Evolutionary conservation across 2,797 vertebrate genomes (phyloP).

Genomic region (Crenuchus spilurus): DNA sequence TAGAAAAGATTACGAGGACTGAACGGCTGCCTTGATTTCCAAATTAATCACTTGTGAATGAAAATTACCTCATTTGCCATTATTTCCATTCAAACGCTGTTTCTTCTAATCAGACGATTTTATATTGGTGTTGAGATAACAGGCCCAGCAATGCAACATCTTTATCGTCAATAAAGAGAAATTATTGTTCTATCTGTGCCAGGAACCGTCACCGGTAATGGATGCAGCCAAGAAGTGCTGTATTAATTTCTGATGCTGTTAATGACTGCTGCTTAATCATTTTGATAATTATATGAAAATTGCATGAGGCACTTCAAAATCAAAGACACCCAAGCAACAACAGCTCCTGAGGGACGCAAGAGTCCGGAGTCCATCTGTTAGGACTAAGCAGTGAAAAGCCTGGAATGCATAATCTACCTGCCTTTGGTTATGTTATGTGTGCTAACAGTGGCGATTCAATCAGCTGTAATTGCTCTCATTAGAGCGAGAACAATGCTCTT

Average conservation of each 20-base stretch:
- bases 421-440: conserved; percentile 28
- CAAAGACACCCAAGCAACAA: conserved; percentile 10
- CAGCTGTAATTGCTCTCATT: conserved; percentile 51
- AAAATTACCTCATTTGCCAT: conserved; percentile 36
- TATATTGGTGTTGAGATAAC: conserved; percentile 26
- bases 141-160: conserved; percentile 15
- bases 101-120: conserved; percentile 43
- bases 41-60: conserved; percentile 48
- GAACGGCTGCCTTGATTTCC: conserved; percentile 31
- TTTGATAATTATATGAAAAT: conserved; percentile 44
- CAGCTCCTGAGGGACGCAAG: background rate
- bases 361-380: conserved; percentile 46
- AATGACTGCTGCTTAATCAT: conserved; percentile 44
- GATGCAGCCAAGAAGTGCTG: conserved; percentile 29
- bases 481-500: conserved; percentile 46
- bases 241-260: conserved; percentile 27
- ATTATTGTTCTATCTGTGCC: conserved; percentile 24
- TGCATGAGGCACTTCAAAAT: conserved; percentile 34
- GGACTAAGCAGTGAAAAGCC: conserved; percentile 23
- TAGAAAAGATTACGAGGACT: conserved; percentile 49
- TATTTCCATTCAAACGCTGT: conserved; percentile 47
- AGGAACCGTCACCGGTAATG: conserved; percentile 20
- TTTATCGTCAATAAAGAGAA: conserved; percentile 44
- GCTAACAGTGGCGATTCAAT: conserved; percentile 34
- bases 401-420: conserved; percentile 35